phyloP scores from a whole-genome alignment of 2,113 vertebrate species.

The Manacus vitellinus region DNA sequence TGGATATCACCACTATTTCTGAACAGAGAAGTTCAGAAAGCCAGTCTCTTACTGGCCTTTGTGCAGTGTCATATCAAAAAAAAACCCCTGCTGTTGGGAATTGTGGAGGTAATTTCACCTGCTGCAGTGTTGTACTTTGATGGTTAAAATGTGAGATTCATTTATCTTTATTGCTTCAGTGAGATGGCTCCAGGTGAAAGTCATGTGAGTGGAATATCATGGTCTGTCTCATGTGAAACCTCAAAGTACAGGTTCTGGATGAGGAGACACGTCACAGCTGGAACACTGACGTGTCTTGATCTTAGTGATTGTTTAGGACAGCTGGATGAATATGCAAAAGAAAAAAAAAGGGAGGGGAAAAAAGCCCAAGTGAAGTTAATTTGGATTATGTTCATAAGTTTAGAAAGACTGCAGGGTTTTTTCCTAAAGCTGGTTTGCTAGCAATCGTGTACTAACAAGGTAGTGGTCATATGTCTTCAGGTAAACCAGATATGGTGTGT shows the following conservation, averaged over 20 bases:
- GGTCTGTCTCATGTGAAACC: not conserved
- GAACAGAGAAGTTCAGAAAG: not conserved
- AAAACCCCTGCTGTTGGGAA: rapidly evolving
- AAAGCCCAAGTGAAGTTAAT: not conserved
- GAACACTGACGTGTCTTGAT: not conserved
- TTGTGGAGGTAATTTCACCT: not conserved
- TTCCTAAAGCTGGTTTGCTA: not conserved
- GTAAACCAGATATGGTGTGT: not conserved
- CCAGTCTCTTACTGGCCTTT: not conserved
- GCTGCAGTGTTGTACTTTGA: rapidly evolving
- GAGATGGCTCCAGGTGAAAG: not conserved
- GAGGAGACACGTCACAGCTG: not conserved
- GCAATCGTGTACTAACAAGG: not conserved
- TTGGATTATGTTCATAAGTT: not conserved
- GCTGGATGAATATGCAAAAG: not conserved
- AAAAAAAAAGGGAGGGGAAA: rapidly evolving
- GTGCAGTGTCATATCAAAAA: not conserved
- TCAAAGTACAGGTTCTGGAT: not conserved
- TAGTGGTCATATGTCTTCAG: not conserved
- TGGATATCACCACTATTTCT: not conserved
- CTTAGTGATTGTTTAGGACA: not conserved
- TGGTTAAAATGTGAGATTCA: not conserved
- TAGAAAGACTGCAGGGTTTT: not conserved
- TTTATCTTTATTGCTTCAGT: not conserved
- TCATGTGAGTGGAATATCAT: not conserved